phyloP scores from a whole-genome alignment of 1,140 invertebrate species.

The Neomicropteryx cornuta region DNA sequence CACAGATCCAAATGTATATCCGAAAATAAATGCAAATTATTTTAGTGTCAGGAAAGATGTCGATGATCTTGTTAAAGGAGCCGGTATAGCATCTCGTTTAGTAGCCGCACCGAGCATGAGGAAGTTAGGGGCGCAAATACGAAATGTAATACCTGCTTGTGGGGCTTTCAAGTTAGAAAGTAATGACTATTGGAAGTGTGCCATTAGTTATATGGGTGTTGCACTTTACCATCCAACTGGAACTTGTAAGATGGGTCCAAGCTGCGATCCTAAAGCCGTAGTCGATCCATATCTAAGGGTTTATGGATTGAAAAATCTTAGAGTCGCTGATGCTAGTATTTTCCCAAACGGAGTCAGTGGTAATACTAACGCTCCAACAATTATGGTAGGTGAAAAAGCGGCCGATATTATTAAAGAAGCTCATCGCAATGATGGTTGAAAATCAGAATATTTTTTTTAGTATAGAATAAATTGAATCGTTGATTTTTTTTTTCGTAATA shows the following conservation, averaged over 20 bases:
- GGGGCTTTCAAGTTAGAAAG: slow-evolving; percentile 13
- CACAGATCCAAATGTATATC: slow-evolving; percentile 39
- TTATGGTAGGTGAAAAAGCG: slow-evolving; percentile 53
- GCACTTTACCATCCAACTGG: slow-evolving; percentile 41
- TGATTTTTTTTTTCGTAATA: too few relatives aligned
- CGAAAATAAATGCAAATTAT: slow-evolving; percentile 46
- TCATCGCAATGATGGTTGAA: too few relatives aligned
- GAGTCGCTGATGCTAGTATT: slow-evolving; percentile 30
- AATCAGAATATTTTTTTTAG: too few relatives aligned
- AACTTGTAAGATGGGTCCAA: slow-evolving; percentile 45
- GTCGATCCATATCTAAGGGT: slow-evolving; percentile 33
- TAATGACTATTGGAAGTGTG: slow-evolving; percentile 32
- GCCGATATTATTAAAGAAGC: slow-evolving; percentile 50
- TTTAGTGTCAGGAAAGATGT: slow-evolving; percentile 28
- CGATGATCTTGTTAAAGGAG: slow-evolving; percentile 21
- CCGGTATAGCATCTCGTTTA: slow-evolving; percentile 11
- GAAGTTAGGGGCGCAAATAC: slow-evolving; percentile 10
- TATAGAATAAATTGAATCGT: too few relatives aligned
- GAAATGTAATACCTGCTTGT: slow-evolving; percentile 15
- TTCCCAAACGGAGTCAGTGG: slow-evolving; percentile 17
- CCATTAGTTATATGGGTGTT: slow-evolving; percentile 19
- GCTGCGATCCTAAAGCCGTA: slow-evolving; percentile 29
- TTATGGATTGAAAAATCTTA: slow-evolving; percentile 22
- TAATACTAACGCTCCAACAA: slow-evolving; percentile 17
- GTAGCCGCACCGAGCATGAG: slow-evolving; percentile 12